phyloP scores from a whole-genome alignment of 2,888 invertebrate species.

The Cephus rjabovi region DNA sequence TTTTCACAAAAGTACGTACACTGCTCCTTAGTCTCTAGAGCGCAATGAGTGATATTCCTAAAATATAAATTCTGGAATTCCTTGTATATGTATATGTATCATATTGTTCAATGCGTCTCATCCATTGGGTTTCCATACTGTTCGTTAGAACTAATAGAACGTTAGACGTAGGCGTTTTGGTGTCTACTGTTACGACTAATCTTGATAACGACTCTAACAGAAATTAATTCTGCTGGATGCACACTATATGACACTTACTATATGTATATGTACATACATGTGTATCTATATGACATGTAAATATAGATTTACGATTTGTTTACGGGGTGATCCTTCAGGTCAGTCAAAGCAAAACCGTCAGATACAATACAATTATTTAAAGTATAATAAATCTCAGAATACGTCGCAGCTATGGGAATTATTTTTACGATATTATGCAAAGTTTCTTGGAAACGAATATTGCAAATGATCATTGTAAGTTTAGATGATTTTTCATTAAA shows the following conservation, averaged over 20 bases:
- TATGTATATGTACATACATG: not conserved
- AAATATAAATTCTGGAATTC: not conserved
- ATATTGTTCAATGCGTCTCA: conserved; percentile 33
- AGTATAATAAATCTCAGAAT: not conserved
- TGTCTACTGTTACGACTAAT: conserved; percentile 51
- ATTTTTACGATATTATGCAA: not conserved
- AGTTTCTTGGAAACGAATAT: not conserved
- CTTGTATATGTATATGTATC: conserved; percentile 8
- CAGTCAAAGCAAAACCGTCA: not conserved
- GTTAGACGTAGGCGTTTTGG: conserved; percentile 56
- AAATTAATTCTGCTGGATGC: conserved; percentile 46
- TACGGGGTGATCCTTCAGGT: not conserved
- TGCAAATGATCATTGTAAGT: not conserved
- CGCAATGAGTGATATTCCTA: conserved; percentile 5
- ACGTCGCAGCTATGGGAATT: not conserved
- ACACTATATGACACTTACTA: conserved; percentile 4
- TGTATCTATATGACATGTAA: not conserved
- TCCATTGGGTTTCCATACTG: conserved; percentile 31
- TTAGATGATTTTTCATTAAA: not conserved
- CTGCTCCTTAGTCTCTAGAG: conserved; percentile 26
- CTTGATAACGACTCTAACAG: conserved; percentile 48
- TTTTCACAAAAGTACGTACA: conserved; percentile 23
- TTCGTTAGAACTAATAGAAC: conserved; percentile 50
- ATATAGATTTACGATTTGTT: not conserved
- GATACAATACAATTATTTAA: not conserved